A percentile compares a stretch with the other conserved stretches of the same genome.
Conservation (phyloP, 2,888 invertebrate genomes). For the Poecilus cupreus region DNA sequence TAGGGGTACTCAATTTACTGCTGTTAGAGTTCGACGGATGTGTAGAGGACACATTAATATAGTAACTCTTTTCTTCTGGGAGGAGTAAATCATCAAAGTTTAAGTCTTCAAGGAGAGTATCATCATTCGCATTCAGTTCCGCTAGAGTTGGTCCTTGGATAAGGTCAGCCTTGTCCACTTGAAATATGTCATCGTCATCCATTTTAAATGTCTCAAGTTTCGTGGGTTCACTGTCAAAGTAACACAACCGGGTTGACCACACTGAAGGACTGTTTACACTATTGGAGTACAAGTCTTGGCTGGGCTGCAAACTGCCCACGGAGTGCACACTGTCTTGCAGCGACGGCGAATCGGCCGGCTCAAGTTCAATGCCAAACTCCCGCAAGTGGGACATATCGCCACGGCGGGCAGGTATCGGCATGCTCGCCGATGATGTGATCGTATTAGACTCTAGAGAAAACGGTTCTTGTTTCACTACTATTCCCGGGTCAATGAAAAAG, state of each 20-base stretch:
- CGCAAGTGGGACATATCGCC: slow-evolving; percentile 70
- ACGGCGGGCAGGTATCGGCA: slow-evolving; percentile 79
- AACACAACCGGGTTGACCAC: slow-evolving; percentile 71
- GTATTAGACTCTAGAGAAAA: slow-evolving; percentile 70
- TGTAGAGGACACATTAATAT: slow-evolving; percentile 68
- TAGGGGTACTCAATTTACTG: slow-evolving; percentile 62
- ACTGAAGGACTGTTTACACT: slow-evolving; percentile 72
- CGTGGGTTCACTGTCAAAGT: slow-evolving; percentile 64
- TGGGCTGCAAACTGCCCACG: slow-evolving; percentile 69
- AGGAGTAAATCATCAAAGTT: slow-evolving; percentile 89
- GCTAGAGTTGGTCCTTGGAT: slow-evolving; percentile 90
- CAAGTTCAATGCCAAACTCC: slow-evolving; percentile 77
- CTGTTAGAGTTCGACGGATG: background rate
- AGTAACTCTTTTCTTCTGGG: slow-evolving; percentile 81
- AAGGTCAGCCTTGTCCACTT: slow-evolving; percentile 90
- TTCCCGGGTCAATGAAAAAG: slow-evolving; percentile 78
- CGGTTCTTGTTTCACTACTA: slow-evolving; percentile 80
- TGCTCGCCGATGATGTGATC: slow-evolving; percentile 75
- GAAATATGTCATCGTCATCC: slow-evolving; percentile 93
- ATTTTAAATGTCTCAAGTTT: slow-evolving; percentile 82
- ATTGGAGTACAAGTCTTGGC: slow-evolving; percentile 70
- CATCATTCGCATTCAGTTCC: slow-evolving; percentile 90
- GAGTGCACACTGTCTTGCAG: slow-evolving; percentile 71
- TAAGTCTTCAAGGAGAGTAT: slow-evolving; percentile 86
- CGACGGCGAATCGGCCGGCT: slow-evolving; percentile 76